Evolutionary conservation across 1,140 invertebrate species (phyloP), one percentile per base, ranked within the genome.

Genomic region (Tyrophagus putrescentiae): DNA sequence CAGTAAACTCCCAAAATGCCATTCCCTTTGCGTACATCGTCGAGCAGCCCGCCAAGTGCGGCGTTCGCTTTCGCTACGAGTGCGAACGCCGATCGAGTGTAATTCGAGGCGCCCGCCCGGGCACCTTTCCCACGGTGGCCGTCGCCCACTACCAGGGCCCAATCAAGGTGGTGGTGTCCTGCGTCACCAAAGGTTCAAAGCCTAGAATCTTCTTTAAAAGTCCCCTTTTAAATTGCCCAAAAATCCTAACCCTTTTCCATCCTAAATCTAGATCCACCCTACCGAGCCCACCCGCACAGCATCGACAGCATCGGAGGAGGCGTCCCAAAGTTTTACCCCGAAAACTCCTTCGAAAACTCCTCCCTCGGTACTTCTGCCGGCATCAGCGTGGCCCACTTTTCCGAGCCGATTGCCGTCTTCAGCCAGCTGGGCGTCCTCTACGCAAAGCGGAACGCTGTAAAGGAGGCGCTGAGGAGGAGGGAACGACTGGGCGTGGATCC

Each of bases 401-500:
- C 6, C 32, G 27, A 18, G 4, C 23, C 44, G 11, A 16, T 64
- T 45, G 25, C 62, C 65, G 60, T 41, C 45, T 95, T 97, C 70
- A 83, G 84, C 48, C 91, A 93, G 75, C 77, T 97, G 64, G 92
- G 92, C 11, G 94, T 97, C 65, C 91, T 95, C 68, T 97, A 91
- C 75, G 88, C 93, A 1, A 96, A 95, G 72, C 87, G 87, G 65
- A 88, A 87, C 69, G 91, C 95, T 68, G 87, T 97, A 34, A 84
- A 87, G 64, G 81, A 83, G n/a, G 83, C 87, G 4, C 76, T 97
- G 1, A 79, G 77, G 66, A 72, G 81, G 6, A 75, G 91, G 62
- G 84, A 93, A 72, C 79, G 84, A 68, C 83, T 91, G 39, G 76
- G 84, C 62, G 88, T 97, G 0, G 90, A 97, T 77, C 92, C 92